A percentile compares a stretch with the other conserved stretches of the same genome.
These are phyloP conservation scores for Monodelphis domestica DNA, from an alignment of 2,797 vertebrate genomes.

Conservation along the genomic window DNA sequence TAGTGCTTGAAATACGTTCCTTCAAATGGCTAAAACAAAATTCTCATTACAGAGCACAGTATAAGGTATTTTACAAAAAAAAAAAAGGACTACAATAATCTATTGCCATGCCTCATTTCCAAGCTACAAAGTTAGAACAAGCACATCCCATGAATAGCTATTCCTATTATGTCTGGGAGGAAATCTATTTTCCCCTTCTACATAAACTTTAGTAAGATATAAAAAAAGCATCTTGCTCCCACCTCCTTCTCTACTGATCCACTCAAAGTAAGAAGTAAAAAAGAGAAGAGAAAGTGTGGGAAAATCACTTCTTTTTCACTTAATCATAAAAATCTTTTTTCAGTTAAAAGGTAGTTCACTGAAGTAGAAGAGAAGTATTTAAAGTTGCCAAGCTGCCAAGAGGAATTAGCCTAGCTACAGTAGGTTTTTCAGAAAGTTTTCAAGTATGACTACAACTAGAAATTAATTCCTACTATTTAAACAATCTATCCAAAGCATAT, in stretches of 20 bases:
- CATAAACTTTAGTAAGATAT: background rate
- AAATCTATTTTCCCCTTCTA: background rate
- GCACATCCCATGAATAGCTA: background rate
- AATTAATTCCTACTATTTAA: constrained; percentile 9
- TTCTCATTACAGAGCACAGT: background rate
- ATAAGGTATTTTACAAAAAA: background rate
- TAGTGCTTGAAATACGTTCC: background rate
- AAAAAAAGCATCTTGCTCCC: background rate
- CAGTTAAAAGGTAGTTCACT: background rate
- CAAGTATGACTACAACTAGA: background rate
- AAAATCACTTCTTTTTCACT: background rate
- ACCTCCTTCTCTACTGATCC: background rate
- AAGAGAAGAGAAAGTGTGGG: background rate
- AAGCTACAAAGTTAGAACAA: background rate
- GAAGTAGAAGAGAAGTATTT: background rate
- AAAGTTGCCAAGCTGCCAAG: background rate
- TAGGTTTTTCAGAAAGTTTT: background rate
- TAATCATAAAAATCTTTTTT: background rate
- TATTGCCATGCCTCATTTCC: background rate
- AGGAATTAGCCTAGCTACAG: background rate
- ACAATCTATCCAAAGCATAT: background rate
- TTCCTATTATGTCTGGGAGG: background rate
- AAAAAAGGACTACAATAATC: background rate
- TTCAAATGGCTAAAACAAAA: background rate
- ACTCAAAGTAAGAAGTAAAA: background rate